phyloP scores from a whole-genome alignment of 2,797 vertebrate genomes.

The Squalus acanthias region DNA sequence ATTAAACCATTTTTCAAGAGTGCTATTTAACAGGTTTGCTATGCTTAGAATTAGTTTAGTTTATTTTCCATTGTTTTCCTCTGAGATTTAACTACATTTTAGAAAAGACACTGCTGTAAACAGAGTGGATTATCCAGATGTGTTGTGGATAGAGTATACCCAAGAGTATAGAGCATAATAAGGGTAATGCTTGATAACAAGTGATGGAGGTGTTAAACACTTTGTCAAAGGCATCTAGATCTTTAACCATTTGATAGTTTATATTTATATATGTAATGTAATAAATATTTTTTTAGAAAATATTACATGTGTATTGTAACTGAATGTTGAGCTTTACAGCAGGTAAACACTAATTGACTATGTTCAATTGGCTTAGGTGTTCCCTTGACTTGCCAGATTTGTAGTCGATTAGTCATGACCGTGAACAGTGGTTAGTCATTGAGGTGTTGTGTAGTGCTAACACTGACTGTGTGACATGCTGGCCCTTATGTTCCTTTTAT shows the following conservation, averaged over 20 bases:
- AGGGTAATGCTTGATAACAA: background rate
- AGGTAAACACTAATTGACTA: background rate
- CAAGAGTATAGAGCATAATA: background rate
- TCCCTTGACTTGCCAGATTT: background rate
- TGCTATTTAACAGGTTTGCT: background rate
- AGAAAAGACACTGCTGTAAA: background rate
- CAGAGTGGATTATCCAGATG: background rate
- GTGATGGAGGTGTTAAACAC: background rate
- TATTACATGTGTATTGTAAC: background rate
- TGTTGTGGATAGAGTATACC: background rate
- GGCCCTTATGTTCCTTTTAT: constrained; percentile 26
- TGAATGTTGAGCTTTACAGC: background rate
- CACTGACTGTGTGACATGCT: constrained; percentile 24
- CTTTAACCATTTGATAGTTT: background rate
- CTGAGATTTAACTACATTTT: background rate
- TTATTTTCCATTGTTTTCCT: background rate
- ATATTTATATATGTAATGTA: background rate
- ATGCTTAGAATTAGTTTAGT: background rate
- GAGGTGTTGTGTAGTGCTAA: background rate
- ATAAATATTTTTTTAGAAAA: background rate
- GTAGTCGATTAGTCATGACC: constrained; percentile 28
- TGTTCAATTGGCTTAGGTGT: background rate
- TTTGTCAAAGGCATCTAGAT: background rate
- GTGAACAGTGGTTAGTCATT: background rate
- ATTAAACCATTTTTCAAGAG: background rate